Evolutionary conservation across 1,140 invertebrate genomes (phyloP), one percentile per base, ranked within the genome.

Genomic region (Cardiocondyla obscurior): DNA sequence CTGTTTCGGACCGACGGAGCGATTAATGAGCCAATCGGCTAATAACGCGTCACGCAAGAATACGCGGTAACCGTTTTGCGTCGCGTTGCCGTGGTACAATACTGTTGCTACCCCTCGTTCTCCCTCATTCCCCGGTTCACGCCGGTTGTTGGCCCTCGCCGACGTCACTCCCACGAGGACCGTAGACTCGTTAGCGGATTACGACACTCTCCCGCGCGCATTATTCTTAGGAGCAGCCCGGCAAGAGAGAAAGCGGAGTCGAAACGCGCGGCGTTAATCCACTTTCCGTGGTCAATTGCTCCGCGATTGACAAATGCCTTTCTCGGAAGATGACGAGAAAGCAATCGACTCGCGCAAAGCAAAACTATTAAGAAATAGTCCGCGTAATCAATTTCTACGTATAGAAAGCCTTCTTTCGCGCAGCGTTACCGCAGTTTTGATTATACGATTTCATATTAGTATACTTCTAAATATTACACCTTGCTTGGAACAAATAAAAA

Each of bases 11-110:
- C 83, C 93, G 92, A 86, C 91, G 91, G 92, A 93, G 92, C 92
- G 93, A 94, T 94, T 94, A 94, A 93, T 94, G 91, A 91, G 83
- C 92, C 92, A 94, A 93, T 94, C 91, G 91, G 93, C 91, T 94
- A 94, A 94, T 93, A 92, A 90, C 89, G 83, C 90, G 92, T 93
- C 92, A 93, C 92, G 92, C 91, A 93, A 94, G 87, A 93, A 93
- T 93, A 92, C 89, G 88, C 89, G 88, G 89, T 85, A 87, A 90
- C 88, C 90, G 91, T 91, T 91, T 90, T 53, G 51, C 49, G 79
- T 87, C 65, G 76, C 60, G 72, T 81, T 33, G 49, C 49, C 57
- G 58, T 30, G 67, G 58, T 79, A 81, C 60, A 77, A 89, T 91
- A 83, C 77, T 33, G 72, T 90, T 90, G 74, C 85, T 87, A 51